Base-by-base conservation (phyloP, 1,140 invertebrate genomes). In the Colletes gigas region DNA sequence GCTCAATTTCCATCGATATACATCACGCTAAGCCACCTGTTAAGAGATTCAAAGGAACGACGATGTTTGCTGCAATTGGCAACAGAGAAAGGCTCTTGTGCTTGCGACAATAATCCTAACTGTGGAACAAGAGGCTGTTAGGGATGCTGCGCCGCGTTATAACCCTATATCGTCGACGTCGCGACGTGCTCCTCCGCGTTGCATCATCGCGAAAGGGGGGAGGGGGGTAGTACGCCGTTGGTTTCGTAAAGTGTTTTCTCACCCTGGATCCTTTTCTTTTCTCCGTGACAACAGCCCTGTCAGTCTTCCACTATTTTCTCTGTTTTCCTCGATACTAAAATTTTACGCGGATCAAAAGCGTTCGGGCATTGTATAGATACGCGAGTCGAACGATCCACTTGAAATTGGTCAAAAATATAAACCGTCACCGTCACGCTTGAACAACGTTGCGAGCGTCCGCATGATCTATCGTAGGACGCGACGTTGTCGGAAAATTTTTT, bases 51-150 rank as follows among this genome's bases (percentile, higher is more conserved):
- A 9, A n/a, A 15, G 30, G 9, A 66, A 55, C 60, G 39, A 41
- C 8, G 50, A 19, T 10, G 30, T n/a, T 54, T 0, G 21, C 50
- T 55, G 60, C 47, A 66, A 66, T 50, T 75, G 73, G 62, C 73
- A 75, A 55, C 62, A 21, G n/a, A 55, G 57, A 54, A 71, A 52
- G 39, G 44, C 15, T 41, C 39, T 9, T 14, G 54, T 8, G 55
- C 15, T 47, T 9, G 41, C 12, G 77, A 78, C 77, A 21, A 62
- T 78, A 78, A 78, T 72, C 50, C 69, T 78, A 63, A 47, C 30
- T 44, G 59, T 12, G 77, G 21, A 52, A 72, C 68, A 54, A 78
- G 75, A 17, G 75, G 30, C 44, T 78, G 57, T 78, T 78, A 78
- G 55, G 17, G 14, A 15, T 41, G 15, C 63, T 21, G 72, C 30